Evolutionary conservation across 2,113 vertebrate genomes (phyloP).

Genomic region (Lophura nycthemera): DNA sequence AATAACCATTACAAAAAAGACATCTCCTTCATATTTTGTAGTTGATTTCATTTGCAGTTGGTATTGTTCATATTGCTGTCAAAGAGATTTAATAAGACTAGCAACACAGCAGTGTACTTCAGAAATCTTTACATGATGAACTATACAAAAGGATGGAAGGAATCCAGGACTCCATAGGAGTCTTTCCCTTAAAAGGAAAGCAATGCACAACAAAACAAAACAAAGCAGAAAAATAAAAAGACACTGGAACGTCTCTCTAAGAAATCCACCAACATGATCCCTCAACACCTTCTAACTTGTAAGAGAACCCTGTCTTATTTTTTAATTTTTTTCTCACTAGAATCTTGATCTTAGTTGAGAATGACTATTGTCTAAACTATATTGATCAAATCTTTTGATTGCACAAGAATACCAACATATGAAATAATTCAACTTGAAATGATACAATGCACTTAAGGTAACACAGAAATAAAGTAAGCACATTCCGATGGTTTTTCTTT

Average conservation of each 20-base stretch:
- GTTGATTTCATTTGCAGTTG: neutral
- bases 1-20: neutral
- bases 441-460: neutral
- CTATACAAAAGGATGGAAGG: neutral
- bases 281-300: neutral
- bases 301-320: neutral
- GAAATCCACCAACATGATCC: neutral
- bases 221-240: neutral
- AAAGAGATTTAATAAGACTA: neutral
- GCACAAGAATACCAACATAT: neutral
- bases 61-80: neutral
- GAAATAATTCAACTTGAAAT: neutral
- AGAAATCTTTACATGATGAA: neutral
- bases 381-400: neutral
- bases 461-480: neutral
- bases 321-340: neutral
- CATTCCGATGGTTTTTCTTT: neutral
- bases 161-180: neutral
- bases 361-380: neutral
- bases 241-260: neutral
- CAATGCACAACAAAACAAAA: neutral
- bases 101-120: neutral
- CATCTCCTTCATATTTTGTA: neutral
- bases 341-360: neutral
- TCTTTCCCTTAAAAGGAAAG: neutral